Conservation (phyloP, 2,888 invertebrate species). For the Cerastis leucographa region DNA sequence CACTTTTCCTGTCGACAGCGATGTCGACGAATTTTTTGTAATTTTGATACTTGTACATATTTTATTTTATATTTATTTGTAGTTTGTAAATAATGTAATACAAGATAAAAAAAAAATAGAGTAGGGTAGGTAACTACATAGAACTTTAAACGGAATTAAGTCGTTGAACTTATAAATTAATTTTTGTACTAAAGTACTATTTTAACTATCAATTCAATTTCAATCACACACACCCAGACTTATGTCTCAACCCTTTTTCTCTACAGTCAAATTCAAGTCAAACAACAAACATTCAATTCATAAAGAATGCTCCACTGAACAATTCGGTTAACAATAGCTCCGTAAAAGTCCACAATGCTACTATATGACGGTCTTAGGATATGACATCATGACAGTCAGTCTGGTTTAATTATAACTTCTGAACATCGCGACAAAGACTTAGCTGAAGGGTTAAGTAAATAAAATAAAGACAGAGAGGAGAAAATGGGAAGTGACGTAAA, state of each 20-base stretch:
- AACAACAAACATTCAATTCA: constrained; percentile 9
- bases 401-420: constrained; percentile 57
- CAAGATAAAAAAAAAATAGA: too few species aligned
- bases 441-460: not conserved
- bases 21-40: too few species aligned
- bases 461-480: not conserved
- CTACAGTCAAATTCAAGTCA: not conserved
- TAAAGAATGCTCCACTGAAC: constrained; percentile 18
- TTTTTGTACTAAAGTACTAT: not conserved
- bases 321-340: constrained; percentile 49
- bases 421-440: constrained; percentile 31
- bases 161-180: not conserved
- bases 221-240: not conserved
- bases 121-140: too few species aligned
- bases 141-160: not conserved
- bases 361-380: constrained; percentile 41
- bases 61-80: too few species aligned
- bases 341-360: constrained; percentile 50
- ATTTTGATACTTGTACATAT: too few species aligned
- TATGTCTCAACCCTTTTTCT: not conserved
- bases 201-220: not conserved
- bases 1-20: too few species aligned
- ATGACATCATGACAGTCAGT: constrained; percentile 61
- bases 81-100: too few species aligned
- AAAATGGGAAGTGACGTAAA: constrained; percentile 12